Conservation (phyloP, 2,113 vertebrate species). For the Scartelaos histophorus region DNA sequence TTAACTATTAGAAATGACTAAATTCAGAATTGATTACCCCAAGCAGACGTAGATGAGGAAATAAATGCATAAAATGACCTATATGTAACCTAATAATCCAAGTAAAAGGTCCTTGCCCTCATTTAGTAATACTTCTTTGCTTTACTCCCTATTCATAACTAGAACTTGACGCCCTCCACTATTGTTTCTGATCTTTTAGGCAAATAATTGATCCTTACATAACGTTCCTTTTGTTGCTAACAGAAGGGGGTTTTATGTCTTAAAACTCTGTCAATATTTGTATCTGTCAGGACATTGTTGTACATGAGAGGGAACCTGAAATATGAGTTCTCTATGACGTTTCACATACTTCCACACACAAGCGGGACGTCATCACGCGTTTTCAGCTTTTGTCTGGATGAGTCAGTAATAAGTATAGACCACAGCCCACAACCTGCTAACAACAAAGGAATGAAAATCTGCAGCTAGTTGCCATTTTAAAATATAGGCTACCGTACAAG, state of each 20-base stretch:
- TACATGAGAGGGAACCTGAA: constrained; percentile 17
- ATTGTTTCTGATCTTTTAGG: not conserved
- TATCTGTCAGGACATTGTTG: constrained; percentile 10
- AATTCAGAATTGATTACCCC: not conserved
- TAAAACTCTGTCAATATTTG: constrained; percentile 24
- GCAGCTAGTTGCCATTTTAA: not conserved
- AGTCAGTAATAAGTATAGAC: constrained; percentile 9
- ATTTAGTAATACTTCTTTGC: not conserved
- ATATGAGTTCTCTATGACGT: constrained; percentile 17
- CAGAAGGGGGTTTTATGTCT: not conserved
- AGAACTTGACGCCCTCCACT: not conserved
- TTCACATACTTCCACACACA: constrained; percentile 29
- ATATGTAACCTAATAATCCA: not conserved
- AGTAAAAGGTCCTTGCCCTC: not conserved
- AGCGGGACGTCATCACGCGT: constrained; percentile 12
- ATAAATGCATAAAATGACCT: not conserved
- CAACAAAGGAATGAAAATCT: not conserved
- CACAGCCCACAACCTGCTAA: constrained; percentile 1
- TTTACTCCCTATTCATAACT: not conserved
- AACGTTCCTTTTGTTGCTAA: not conserved
- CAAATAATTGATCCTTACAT: not conserved
- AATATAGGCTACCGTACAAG: not conserved
- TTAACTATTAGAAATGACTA: too few relatives aligned
- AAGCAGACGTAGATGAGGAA: not conserved
- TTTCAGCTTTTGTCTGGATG: constrained; percentile 23